Evolutionary conservation across 2,888 invertebrate species (phyloP).

Genomic region (Tenthredo mesomela): DNA sequence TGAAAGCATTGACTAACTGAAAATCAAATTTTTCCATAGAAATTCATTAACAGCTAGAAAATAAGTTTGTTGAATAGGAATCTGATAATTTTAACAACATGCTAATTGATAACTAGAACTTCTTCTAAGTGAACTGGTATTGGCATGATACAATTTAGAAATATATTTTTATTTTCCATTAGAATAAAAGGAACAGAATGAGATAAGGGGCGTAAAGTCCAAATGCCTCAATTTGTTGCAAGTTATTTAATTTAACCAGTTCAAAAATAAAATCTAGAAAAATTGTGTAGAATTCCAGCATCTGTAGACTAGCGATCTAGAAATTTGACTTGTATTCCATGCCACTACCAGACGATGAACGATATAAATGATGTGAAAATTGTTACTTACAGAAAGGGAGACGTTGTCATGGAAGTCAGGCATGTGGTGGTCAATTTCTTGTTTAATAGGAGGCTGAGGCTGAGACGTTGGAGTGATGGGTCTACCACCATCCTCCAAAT

Average conservation of each 20-base stretch:
- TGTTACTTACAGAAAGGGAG: conserved; percentile 76
- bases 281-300: neutral
- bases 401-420: conserved; percentile 78
- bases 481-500: conserved; percentile 80
- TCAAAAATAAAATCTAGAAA: neutral
- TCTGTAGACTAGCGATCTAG: conserved; percentile 50
- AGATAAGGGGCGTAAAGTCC: neutral
- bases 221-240: neutral
- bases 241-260: neutral
- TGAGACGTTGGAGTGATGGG: conserved; percentile 81
- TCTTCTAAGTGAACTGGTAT: neutral
- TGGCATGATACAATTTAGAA: neutral
- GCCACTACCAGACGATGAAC: conserved; percentile 28
- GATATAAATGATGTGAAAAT: neutral
- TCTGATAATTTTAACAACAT: neutral
- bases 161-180: neutral
- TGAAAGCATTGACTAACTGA: neutral
- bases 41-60: neutral
- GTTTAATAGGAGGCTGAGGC: conserved; percentile 81
- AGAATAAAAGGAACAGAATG: neutral
- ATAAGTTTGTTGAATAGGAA: neutral
- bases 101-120: neutral
- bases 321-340: neutral
- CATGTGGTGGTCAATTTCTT: conserved; percentile 81
- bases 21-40: neutral